Evolutionary conservation across 2,113 vertebrate species (phyloP).

Genomic region (Microcebus ravelobensis): DNA sequence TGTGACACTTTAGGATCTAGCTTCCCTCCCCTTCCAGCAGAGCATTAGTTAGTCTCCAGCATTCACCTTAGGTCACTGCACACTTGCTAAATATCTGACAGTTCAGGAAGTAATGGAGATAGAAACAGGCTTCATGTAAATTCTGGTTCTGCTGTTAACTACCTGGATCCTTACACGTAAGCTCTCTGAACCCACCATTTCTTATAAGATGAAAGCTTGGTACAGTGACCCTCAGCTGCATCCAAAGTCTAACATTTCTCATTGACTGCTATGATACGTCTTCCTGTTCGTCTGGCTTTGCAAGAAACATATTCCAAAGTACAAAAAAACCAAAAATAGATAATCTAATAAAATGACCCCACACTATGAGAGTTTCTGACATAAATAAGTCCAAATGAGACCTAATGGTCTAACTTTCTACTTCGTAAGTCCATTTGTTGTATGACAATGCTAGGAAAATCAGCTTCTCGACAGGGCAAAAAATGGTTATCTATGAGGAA

Average conservation of each 20-base stretch:
- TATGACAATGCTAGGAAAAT: constrained; percentile 44
- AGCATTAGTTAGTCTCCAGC: not conserved
- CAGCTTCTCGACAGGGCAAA: constrained; percentile 55
- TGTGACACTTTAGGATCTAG: not conserved
- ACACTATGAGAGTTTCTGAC: not conserved
- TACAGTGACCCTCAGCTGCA: not conserved
- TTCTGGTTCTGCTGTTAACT: not conserved
- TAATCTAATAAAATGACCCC: constrained; percentile 11
- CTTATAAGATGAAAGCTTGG: not conserved
- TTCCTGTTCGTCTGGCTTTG: constrained; percentile 2
- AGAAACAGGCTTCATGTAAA: not conserved
- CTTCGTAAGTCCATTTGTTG: constrained; percentile 46
- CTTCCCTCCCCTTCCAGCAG: not conserved
- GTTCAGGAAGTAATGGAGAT: not conserved
- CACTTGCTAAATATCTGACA: not conserved
- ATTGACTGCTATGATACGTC: not conserved
- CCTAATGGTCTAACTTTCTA: constrained; percentile 34
- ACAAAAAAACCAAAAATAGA: not conserved
- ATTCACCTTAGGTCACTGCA: not conserved
- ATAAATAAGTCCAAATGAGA: constrained; percentile 61
- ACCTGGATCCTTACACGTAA: not conserved
- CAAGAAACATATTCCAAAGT: constrained; percentile 36
- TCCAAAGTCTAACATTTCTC: constrained; percentile 4
- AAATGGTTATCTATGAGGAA: constrained; percentile 64
- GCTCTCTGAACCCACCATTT: not conserved